These are phyloP conservation scores for Hormaphis cornu DNA, from an alignment of 1,140 invertebrate species.

Conservation along the genomic window DNA sequence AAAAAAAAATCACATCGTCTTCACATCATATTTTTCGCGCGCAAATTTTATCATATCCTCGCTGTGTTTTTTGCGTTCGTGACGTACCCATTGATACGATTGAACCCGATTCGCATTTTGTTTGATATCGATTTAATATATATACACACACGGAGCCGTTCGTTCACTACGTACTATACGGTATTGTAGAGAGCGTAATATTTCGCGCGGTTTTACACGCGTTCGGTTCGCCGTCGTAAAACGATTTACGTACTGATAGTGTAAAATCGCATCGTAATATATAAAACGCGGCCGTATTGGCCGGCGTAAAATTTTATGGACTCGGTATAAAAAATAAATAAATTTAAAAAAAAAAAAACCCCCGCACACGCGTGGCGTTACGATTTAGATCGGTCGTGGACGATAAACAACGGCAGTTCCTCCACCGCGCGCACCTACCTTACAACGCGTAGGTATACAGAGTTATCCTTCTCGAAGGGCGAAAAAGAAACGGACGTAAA, in stretches of 20 bases:
- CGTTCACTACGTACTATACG: background rate
- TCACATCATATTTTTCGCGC: too few species aligned
- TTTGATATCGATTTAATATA: too few species aligned
- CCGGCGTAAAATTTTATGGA: conserved; percentile 27
- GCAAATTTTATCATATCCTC: too few species aligned
- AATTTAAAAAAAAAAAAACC: conserved; percentile 12
- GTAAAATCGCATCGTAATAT: conserved; percentile 32
- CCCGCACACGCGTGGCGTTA: background rate
- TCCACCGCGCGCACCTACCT: background rate
- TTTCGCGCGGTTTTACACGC: background rate
- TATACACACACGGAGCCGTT: background rate
- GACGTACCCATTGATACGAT: background rate
- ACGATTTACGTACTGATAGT: conserved; percentile 28
- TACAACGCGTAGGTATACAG: background rate
- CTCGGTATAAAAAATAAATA: background rate
- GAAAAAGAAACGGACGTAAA: background rate
- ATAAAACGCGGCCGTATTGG: too few species aligned
- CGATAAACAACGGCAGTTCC: conserved; percentile 28
- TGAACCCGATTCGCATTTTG: conserved; percentile 7
- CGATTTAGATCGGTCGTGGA: conserved; percentile 15
- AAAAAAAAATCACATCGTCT: too few species aligned
- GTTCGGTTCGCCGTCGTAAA: conserved; percentile 13
- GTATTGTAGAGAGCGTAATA: background rate
- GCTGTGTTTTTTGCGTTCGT: too few species aligned
- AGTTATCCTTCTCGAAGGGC: conserved; percentile 1